Conservation (phyloP, 2,113 vertebrate species). For the Oxyura jamaicensis region DNA sequence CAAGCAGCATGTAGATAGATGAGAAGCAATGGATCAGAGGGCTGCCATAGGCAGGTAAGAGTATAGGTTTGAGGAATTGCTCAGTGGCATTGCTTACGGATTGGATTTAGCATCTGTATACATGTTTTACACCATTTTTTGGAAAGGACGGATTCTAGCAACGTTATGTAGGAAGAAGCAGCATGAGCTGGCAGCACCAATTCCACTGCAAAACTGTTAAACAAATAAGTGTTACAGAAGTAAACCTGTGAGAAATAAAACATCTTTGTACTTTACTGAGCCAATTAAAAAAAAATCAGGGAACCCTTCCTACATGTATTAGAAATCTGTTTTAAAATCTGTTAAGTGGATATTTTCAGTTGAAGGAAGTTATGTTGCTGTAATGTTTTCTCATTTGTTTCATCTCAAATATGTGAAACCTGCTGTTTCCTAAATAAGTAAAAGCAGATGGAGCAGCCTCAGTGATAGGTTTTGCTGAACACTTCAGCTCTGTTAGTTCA, state of each 20-base stretch:
- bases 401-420: slow-evolving; percentile 77
- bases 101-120: not conserved
- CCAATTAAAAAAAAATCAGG: slow-evolving; percentile 70
- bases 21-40: not conserved
- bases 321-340: slow-evolving; percentile 78
- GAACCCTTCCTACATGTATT: slow-evolving; percentile 74
- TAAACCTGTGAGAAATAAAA: slow-evolving; percentile 72
- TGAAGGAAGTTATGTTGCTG: slow-evolving; percentile 69
- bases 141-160: not conserved
- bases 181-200: slow-evolving; percentile 33
- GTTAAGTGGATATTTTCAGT: slow-evolving; percentile 73
- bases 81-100: not conserved
- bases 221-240: slow-evolving; percentile 72
- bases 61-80: not conserved
- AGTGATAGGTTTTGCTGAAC: slow-evolving; percentile 65
- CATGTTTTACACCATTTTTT: not conserved
- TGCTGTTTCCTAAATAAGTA: slow-evolving; percentile 77
- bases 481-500: slow-evolving; percentile 55
- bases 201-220: slow-evolving; percentile 58
- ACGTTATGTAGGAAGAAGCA: slow-evolving; percentile 8
- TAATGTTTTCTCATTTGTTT: slow-evolving; percentile 75
- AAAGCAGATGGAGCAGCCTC: slow-evolving; percentile 74
- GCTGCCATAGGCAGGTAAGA: not conserved
- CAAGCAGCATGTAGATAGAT: not conserved
- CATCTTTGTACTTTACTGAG: slow-evolving; percentile 71